Base-by-base conservation (phyloP, 2,888 invertebrate species). In the Koerneria pararmatus region DNA sequence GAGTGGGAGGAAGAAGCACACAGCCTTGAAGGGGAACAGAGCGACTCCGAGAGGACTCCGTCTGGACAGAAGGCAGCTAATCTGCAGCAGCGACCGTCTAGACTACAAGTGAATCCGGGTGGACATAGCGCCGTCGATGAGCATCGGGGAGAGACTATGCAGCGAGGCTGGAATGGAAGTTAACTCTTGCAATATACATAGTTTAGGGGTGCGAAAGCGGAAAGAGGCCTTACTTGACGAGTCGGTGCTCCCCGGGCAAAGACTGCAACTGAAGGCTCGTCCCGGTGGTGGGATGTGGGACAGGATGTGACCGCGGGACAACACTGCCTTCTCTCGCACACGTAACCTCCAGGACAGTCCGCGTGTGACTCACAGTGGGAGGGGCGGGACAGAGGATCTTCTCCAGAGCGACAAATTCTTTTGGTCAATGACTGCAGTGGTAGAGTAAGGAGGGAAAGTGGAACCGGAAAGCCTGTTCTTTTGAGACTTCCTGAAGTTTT, bases 1-100 rank as follows among this genome's bases (percentile, higher is more conserved):
- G 67, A 61, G 46, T 77, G 74, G 29, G 70, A 57, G 3, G 75
- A 72, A 24, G 71, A 71, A n/a, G 77, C 76, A 32, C 77, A 77
- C 11, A 69, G 37, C n/a, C n/a, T n/a, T n/a, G n/a, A n/a, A n/a
- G n/a, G n/a, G 59, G 4, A 61, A 65, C 77, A 78, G 6, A 70
- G 68, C 6, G 74, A 65, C 53, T 75, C 74, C 1, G 78, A 75
- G 11, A 72, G 67, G 0, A 72, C 74, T 34, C 76, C 75, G 69
- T 74, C 73, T 15, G 76, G 73, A 64, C 78, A 78, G 8, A 54
- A 51, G n/a, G 64, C 65, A 19, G 65, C 34, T 11, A 73, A n/a
- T n/a, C 68, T 53, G 48, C 75, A 76, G 68, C 78, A 78, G 34
- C 69, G 66, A 8, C 73, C 73, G 24, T 69, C 63, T 4, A 69